These are phyloP conservation scores for Sycophila texana DNA, from an alignment of 2,888 invertebrate species.

Conservation along the genomic window DNA sequence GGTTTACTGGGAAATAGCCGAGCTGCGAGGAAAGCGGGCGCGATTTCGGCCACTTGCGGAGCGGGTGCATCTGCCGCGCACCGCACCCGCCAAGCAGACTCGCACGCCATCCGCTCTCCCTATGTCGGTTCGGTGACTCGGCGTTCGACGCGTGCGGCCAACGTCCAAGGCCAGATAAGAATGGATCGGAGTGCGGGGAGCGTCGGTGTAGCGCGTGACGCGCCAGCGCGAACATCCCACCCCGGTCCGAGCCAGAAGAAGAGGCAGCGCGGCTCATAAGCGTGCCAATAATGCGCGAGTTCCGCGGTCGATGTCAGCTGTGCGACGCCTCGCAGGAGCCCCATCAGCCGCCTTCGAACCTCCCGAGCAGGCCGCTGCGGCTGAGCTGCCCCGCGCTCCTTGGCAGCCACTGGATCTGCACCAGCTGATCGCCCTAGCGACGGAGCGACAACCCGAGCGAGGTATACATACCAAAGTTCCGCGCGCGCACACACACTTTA, in stretches of 20 bases:
- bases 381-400: not conserved
- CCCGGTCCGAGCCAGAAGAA: not conserved
- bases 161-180: constrained; percentile 70
- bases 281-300: constrained; percentile 47
- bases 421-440: not conserved
- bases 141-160: not conserved
- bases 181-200: constrained; percentile 62
- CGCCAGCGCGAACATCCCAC: constrained; percentile 15
- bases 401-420: not conserved
- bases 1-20: too few species aligned
- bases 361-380: constrained; percentile 3
- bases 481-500: not conserved
- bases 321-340: not conserved
- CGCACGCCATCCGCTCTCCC: too few species aligned
- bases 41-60: too few species aligned
- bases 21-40: too few species aligned
- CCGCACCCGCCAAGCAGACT: too few species aligned
- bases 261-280: not conserved
- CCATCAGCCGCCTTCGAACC: constrained; percentile 8
- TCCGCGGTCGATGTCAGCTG: not conserved
- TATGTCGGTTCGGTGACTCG: not conserved
- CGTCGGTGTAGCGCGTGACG: constrained; percentile 26
- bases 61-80: too few species aligned
- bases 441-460: not conserved
- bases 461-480: too few species aligned